Base-by-base conservation (phyloP, 2,113 vertebrate species). In the Alligator sinensis region DNA sequence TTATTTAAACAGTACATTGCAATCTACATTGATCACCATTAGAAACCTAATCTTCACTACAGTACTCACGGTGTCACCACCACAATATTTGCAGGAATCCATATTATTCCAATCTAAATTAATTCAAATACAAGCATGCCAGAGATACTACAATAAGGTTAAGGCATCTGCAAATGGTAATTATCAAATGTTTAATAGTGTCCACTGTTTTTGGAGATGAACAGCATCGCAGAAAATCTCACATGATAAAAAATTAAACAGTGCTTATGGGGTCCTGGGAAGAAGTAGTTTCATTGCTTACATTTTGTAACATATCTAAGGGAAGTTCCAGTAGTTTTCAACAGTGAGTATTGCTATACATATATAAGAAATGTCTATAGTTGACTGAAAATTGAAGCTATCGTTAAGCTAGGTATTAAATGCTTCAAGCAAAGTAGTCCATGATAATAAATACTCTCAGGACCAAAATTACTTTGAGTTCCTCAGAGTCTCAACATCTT, bases 371-470 rank as follows among this genome's bases (percentile, higher is more conserved):
- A 25, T 87, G 86, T 92, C 72, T 59, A 84, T 54, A 34, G 27
- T 0, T 80, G 1, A 38, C 27, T 95, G 66, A 90, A 95, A 89
- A 91, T 77, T 89, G 64, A 95, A 94, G 89, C 24, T 88, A 90
- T 60, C 66, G 57, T 3, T 30, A 59, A 24, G 27, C 62, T 74
- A 60, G 38, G 76, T 11, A 1, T 91, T 59, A 89, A 90, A 82
- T 34, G n/a, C 74, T 91, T 57, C n/a, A 95, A 63, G 77, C 91
- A 95, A 87, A 63, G 30, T 27, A 92, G 59, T 34, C 38, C 12
- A 21, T 63, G 34, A 96, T 77, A 54, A 91, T 95, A 97, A 95
- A 68, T 18, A 64, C 4, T 10, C 87, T 92, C 2, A 88, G 79
- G 47, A 91, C 68, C 4, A 9, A 95, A 80, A 89, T 2, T 61